Evolutionary conservation across 2,888 invertebrate species (phyloP).

Genomic region (Adela reaumurella): DNA sequence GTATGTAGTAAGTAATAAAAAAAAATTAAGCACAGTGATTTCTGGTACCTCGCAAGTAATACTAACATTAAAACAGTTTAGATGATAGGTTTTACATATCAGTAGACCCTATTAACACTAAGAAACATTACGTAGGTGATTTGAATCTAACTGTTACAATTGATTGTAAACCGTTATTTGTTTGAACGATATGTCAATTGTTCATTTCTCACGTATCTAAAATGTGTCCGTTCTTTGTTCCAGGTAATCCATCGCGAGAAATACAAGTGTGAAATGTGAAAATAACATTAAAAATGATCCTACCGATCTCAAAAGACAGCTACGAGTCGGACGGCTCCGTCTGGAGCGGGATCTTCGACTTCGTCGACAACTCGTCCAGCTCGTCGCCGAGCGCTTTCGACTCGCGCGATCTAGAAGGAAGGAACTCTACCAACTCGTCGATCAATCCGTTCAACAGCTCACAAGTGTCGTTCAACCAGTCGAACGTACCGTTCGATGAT

Average conservation of each 20-base stretch:
- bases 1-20: no score
- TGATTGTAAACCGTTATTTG: no score
- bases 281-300: not conserved
- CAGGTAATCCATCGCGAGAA: not conserved
- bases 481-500: constrained; percentile 19
- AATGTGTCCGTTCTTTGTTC: not conserved
- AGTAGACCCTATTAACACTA: no score
- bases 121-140: no score
- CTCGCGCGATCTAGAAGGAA: not conserved
- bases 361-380: not conserved
- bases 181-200: no score
- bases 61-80: no score
- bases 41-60: no score
- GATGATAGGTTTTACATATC: no score
- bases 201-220: no score
- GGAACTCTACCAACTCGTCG: not conserved
- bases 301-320: not conserved
- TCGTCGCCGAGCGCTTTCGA: not conserved
- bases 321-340: not conserved
- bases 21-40: no score
- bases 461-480: constrained; percentile 3
- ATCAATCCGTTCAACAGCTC: not conserved
- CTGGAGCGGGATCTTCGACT: not conserved
- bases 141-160: no score
- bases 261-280: not conserved